Conservation (phyloP, 2,888 invertebrate species). For the Xanthorhoe spadicearia region DNA sequence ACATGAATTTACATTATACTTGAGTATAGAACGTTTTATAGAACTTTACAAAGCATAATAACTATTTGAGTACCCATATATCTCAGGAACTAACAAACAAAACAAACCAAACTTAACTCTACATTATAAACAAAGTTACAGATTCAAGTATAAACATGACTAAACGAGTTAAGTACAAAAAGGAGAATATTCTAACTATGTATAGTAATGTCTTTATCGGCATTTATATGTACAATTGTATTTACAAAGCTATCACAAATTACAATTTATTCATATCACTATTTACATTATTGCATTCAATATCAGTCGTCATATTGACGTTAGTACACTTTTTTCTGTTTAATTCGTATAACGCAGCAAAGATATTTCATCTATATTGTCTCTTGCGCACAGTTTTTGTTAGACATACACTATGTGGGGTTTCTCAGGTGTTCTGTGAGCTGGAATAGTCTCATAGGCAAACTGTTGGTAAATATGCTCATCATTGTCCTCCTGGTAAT, state of each 20-base stretch:
- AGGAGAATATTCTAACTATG: constrained; percentile 61
- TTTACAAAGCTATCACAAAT: constrained; percentile 84
- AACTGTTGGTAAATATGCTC: constrained; percentile 83
- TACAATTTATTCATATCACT: constrained; percentile 79
- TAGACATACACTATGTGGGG: constrained; percentile 86
- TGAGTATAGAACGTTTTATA: constrained; percentile 61
- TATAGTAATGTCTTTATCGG: constrained; percentile 70
- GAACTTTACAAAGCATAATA: constrained; percentile 67
- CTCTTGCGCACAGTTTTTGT: constrained; percentile 77
- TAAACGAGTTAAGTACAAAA: constrained; percentile 80
- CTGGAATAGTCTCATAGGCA: constrained; percentile 82
- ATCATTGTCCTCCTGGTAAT: constrained; percentile 79
- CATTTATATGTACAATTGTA: constrained; percentile 79
- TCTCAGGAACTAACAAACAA: constrained; percentile 71
- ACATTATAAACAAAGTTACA: constrained; percentile 53
- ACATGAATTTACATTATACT: constrained; percentile 65
- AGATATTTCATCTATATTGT: constrained; percentile 71
- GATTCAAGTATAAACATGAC: constrained; percentile 60
- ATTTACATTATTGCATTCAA: constrained; percentile 83
- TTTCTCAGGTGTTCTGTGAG: constrained; percentile 82
- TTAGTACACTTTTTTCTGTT: constrained; percentile 60
- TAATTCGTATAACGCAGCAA: constrained; percentile 66
- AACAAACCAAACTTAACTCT: constrained; percentile 60
- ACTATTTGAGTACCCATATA: constrained; percentile 66
- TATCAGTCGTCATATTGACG: constrained; percentile 66